These are phyloP conservation scores for Agelaius phoeniceus DNA, from an alignment of 2,113 vertebrate species.

Conservation along the genomic window DNA sequence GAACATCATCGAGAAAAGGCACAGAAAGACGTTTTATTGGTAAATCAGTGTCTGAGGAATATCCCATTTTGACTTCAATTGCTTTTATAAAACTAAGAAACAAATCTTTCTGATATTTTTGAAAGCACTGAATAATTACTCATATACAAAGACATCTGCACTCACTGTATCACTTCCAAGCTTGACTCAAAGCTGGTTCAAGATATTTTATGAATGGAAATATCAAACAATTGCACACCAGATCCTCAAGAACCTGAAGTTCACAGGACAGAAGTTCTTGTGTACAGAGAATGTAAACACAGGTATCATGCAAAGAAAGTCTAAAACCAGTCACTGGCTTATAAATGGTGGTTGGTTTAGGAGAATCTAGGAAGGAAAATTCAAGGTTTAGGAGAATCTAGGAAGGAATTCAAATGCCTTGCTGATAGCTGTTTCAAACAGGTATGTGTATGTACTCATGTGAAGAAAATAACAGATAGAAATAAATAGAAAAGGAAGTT, in stretches of 20 bases:
- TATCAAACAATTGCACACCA: neutral
- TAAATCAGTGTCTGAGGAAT: neutral
- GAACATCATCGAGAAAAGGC: neutral
- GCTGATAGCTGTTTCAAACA: neutral
- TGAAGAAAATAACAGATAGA: neutral
- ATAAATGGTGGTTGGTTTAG: neutral
- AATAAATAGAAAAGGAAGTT: neutral
- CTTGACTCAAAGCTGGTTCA: neutral
- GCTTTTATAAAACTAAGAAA: neutral
- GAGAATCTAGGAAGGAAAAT: neutral
- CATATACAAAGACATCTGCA: neutral
- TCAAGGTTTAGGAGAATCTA: neutral
- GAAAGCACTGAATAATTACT: neutral
- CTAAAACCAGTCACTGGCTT: neutral
- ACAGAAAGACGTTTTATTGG: neutral
- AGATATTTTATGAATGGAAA: neutral
- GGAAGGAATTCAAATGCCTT: neutral
- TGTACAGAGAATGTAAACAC: neutral
- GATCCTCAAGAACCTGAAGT: neutral
- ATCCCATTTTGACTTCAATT: neutral
- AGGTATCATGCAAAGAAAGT: neutral
- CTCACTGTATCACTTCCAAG: neutral
- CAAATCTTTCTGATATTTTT: neutral
- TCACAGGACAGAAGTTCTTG: neutral
- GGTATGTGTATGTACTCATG: accelerated